These are phyloP conservation scores for Lophura nycthemera DNA, from an alignment of 2,113 vertebrate species.

Conservation along the genomic window DNA sequence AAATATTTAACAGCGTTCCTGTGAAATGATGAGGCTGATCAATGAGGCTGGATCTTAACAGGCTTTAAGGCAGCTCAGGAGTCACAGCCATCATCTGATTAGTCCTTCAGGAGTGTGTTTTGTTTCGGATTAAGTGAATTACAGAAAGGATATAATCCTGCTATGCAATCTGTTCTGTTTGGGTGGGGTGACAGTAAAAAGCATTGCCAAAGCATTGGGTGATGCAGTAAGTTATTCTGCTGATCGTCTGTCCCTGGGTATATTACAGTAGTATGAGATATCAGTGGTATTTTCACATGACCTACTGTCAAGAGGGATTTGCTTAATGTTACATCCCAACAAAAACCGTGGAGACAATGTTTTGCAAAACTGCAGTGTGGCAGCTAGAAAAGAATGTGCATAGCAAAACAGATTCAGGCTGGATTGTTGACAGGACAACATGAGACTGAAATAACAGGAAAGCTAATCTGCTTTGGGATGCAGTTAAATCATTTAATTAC, in stretches of 20 bases:
- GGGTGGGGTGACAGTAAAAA: neutral
- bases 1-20: neutral
- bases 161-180: neutral
- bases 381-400: neutral
- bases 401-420: neutral
- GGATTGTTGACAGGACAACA: neutral
- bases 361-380: neutral
- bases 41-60: neutral
- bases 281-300: neutral
- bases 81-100: fast-evolving
- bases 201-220: neutral
- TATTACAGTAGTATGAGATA: neutral
- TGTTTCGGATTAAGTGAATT: neutral
- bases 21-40: neutral
- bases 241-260: neutral
- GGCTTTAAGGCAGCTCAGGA: neutral
- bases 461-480: neutral
- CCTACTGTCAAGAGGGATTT: neutral
- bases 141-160: neutral
- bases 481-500: neutral
- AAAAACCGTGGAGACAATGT: neutral
- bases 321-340: neutral
- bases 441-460: neutral
- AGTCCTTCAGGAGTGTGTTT: neutral
- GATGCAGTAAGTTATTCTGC: neutral